Evolutionary conservation across 2,888 invertebrate species (phyloP).

Genomic region (Hemithea aestivaria): DNA sequence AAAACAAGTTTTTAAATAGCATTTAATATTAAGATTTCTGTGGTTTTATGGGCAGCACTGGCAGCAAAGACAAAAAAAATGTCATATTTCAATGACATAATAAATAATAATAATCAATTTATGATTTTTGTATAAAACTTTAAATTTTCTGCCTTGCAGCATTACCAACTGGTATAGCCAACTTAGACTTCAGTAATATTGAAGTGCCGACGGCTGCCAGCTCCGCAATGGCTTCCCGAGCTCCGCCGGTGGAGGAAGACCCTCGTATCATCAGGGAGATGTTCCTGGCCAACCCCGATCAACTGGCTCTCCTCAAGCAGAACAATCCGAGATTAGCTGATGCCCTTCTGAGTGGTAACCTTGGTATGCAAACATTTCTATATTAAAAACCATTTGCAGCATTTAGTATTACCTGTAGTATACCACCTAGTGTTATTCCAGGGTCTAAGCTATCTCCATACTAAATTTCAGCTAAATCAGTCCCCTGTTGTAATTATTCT

Average conservation of each 20-base stretch:
- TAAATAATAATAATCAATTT: slow-evolving; percentile 15
- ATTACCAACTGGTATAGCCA: slow-evolving; percentile 72
- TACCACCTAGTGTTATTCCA: too few species aligned
- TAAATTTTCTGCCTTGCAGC: slow-evolving; percentile 47
- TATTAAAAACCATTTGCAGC: neutral
- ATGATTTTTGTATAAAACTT: slow-evolving; percentile 22
- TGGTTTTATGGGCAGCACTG: too few species aligned
- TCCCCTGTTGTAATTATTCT: too few species aligned
- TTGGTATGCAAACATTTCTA: slow-evolving; percentile 73
- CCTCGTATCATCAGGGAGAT: slow-evolving; percentile 91
- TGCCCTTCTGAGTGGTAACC: slow-evolving; percentile 90
- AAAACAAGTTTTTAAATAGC: too few species aligned
- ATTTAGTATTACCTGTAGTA: too few species aligned
- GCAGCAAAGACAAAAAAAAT: slow-evolving; percentile 24
- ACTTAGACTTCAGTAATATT: slow-evolving; percentile 92
- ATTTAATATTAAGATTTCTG: too few species aligned
- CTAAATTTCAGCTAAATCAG: too few species aligned
- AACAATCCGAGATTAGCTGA: slow-evolving; percentile 96
- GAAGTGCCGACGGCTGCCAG: slow-evolving; percentile 82
- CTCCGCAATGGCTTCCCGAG: slow-evolving; percentile 57
- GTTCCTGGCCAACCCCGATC: slow-evolving; percentile 93
- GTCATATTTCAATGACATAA: slow-evolving; percentile 15
- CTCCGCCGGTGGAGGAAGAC: slow-evolving; percentile 83
- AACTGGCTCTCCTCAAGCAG: slow-evolving; percentile 92
- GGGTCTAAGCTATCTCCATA: too few species aligned